Conservation (phyloP, 2,888 invertebrate species). For the Chrysina gloriosa region DNA sequence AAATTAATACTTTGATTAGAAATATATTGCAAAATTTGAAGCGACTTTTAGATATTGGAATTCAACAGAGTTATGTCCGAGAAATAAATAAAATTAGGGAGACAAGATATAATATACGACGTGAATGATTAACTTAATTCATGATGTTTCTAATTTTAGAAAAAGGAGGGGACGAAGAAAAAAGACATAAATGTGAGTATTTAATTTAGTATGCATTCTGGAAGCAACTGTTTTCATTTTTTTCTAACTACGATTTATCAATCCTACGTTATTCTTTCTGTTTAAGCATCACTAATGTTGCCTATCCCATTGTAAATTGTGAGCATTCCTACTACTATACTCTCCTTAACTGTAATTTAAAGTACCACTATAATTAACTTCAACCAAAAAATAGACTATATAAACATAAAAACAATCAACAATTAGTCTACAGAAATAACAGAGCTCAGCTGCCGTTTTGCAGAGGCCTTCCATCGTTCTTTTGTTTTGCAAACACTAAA, state of each 20-base stretch:
- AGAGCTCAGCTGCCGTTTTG: constrained; percentile 58
- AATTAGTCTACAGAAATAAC: constrained; percentile 64
- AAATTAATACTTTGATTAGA: neutral
- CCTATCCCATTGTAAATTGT: constrained; percentile 47
- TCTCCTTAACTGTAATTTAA: constrained; percentile 51
- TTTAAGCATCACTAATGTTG: constrained; percentile 43
- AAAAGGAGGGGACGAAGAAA: neutral
- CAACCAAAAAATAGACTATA: constrained; percentile 67
- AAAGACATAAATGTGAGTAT: constrained; percentile 27
- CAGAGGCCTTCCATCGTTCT: constrained; percentile 48
- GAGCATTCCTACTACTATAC: constrained; percentile 51
- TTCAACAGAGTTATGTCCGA: neutral
- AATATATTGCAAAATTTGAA: constrained; percentile 10
- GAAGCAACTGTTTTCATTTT: constrained; percentile 38
- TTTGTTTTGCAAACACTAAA: constrained; percentile 49
- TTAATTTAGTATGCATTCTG: constrained; percentile 40
- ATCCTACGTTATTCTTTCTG: constrained; percentile 37
- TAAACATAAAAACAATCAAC: constrained; percentile 67
- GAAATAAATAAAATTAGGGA: constrained; percentile 8
- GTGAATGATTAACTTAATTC: neutral
- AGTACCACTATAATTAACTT: constrained; percentile 62
- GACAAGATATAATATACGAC: neutral
- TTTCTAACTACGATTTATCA: constrained; percentile 33
- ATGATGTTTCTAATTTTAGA: too few species aligned
- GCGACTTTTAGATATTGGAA: constrained; percentile 8